Evolutionary conservation across 2,797 vertebrate genomes (phyloP).

Genomic region (Nyctibius grandis): DNA sequence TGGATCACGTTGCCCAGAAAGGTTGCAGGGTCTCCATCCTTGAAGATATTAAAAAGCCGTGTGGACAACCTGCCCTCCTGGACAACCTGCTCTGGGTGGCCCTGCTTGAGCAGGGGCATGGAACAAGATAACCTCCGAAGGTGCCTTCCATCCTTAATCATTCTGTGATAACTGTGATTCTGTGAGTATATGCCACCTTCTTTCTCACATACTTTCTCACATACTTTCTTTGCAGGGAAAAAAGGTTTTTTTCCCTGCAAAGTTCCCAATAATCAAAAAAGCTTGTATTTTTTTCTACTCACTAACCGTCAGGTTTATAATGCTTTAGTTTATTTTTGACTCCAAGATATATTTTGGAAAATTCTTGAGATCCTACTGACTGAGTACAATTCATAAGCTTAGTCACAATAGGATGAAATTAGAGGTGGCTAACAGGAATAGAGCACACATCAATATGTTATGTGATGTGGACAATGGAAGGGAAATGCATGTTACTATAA

Average conservation of each 20-base stretch:
- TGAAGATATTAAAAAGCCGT: background rate
- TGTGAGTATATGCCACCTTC: fast-evolving
- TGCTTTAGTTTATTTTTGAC: background rate
- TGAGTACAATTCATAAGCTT: background rate
- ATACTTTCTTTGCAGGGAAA: too few relatives aligned
- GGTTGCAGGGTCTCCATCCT: background rate
- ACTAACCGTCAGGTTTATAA: background rate
- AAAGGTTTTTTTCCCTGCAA: background rate
- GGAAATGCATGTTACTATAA: background rate
- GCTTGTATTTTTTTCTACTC: background rate
- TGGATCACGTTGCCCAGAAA: background rate
- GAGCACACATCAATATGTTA: background rate
- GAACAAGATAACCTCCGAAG: background rate
- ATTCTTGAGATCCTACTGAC: background rate
- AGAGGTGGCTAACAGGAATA: background rate
- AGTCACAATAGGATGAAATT: background rate
- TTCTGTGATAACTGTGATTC: background rate
- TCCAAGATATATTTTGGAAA: background rate
- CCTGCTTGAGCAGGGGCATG: background rate
- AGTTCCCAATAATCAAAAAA: background rate
- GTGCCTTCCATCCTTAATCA: background rate
- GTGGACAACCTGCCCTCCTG: background rate
- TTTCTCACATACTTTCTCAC: background rate
- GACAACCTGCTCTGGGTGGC: background rate
- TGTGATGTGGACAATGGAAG: background rate